phyloP scores from a whole-genome alignment of 1,140 invertebrate genomes.

The Drosophila guanche region DNA sequence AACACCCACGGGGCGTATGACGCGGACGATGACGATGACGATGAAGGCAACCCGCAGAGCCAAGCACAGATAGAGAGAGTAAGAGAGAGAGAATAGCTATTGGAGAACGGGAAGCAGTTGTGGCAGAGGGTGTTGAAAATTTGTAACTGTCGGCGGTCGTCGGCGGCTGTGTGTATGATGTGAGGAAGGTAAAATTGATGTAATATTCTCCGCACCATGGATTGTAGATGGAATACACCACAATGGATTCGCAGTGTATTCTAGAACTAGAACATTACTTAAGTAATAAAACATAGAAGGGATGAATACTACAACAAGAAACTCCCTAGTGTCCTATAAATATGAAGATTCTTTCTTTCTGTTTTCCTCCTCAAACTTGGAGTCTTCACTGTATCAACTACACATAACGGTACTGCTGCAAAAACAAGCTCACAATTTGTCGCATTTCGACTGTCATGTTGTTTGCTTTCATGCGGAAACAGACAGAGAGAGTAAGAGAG shows the following conservation, averaged over 20 bases:
- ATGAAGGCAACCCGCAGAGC: slow-evolving; percentile 41
- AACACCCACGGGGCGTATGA: slow-evolving; percentile 63
- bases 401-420: slow-evolving; percentile 6
- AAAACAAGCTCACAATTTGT: slow-evolving; percentile 60
- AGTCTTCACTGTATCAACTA: slow-evolving; percentile 9
- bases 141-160: slow-evolving; percentile 63
- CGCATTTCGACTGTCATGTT: slow-evolving; percentile 49
- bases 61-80: slow-evolving; percentile 18
- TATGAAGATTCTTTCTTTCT: too few relatives aligned
- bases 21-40: slow-evolving; percentile 42
- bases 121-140: slow-evolving; percentile 73
- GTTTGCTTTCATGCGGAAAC: slow-evolving; percentile 31
- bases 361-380: neutral
- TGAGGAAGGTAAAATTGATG: slow-evolving; percentile 1
- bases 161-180: slow-evolving; percentile 2
- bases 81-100: neutral
- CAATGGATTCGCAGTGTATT: too few relatives aligned
- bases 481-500: slow-evolving; percentile 16
- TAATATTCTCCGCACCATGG: neutral
- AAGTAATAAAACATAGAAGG: too few relatives aligned
- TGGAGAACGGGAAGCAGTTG: neutral
- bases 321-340: too few relatives aligned
- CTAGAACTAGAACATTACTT: too few relatives aligned
- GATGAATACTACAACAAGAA: too few relatives aligned
- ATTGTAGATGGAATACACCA: too few relatives aligned